Percentiles rank a stretch among this genome's conserved stretches.
phyloP scores from a whole-genome alignment of 2,113 vertebrate genomes.

The Conger conger region DNA sequence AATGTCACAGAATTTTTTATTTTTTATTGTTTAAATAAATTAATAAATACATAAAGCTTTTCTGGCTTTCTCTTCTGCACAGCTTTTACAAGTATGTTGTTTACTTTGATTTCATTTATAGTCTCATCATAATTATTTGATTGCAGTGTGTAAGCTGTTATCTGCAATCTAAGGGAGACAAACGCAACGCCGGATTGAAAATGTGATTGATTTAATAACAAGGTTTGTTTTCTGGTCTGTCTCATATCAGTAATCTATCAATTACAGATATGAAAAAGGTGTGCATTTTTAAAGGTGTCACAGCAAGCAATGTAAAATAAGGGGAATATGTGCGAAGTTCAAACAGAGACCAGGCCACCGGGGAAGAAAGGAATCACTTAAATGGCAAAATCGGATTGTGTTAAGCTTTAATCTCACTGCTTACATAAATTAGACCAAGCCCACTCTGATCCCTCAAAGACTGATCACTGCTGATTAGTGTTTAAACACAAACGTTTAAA shows the following conservation, averaged over 20 bases:
- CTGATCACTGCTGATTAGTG: conserved; percentile 63
- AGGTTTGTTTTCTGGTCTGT: neutral
- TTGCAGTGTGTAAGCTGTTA: neutral
- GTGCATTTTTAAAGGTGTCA: neutral
- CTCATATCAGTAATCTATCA: neutral
- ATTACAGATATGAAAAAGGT: neutral
- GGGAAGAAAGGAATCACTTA: conserved; percentile 7
- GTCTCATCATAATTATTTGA: conserved; percentile 4
- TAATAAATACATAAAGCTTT: neutral
- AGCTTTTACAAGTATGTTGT: neutral
- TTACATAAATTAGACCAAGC: conserved; percentile 67
- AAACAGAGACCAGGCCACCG: neutral
- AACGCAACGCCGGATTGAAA: neutral
- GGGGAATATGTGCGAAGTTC: neutral
- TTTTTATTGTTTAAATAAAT: neutral
- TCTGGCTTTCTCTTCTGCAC: neutral
- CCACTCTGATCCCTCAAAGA: conserved; percentile 55
- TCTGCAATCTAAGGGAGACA: neutral
- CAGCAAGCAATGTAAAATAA: neutral
- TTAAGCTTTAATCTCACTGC: conserved; percentile 63
- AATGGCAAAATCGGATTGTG: conserved; percentile 62
- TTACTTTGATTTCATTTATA: conserved; percentile 3
- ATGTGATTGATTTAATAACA: neutral
- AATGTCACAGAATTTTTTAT: neutral
- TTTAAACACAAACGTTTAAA: conserved; percentile 66